Base-by-base conservation (phyloP, 2,113 vertebrate species). In the Laticauda colubrina region DNA sequence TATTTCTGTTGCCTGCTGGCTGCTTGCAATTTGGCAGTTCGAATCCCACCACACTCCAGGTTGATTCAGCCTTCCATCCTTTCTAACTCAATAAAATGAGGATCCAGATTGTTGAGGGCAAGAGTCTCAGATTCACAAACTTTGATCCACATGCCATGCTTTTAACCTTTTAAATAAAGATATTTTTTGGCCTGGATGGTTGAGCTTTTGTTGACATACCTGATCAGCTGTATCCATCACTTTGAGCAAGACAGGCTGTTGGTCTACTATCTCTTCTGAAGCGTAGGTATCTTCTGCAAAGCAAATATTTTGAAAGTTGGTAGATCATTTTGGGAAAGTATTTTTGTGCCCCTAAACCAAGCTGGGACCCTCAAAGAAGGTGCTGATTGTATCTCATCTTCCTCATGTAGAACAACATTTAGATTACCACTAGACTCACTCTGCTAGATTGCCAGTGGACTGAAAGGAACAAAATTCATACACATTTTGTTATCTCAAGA, bases 211-310 rank as follows among this genome's bases (percentile, higher is more conserved):
- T n/a, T 69, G 64, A 69, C 64, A n/a, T 97, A 99, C 99, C 98
- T 96, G 98, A 94, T 99, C 99, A 0, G 98, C 98, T 0, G 99
- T 99, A 96, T 99, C 99, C 98, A 99, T 99, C 95, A 99, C 97
- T 94, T 98, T 98, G 96, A 99, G 95, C 93, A 98, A 96, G 90
- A 99, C 96, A 0, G 97, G 97, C 94, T 99, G 98, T 94, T 98
- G 98, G 97, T 99, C 98, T 94, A 99, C 98, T 2, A 96, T 96
- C 97, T 98, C 98, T 95, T 99, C 98, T 0, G 98, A 98, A 75
- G 98, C 94, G 87, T 99, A 99, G 53, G 98, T 98, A 89, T 99
- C 99, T 96, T 99, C 99, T 99, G 96, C n/a, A 97, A 97, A 29
- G 97, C 51, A 97, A 91, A 96, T 0, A 21, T 51, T 91, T 23